Percentiles rank a stretch among this genome's conserved stretches.
phyloP scores from a whole-genome alignment of 2,888 invertebrate species.

The Neelides folsomi region DNA sequence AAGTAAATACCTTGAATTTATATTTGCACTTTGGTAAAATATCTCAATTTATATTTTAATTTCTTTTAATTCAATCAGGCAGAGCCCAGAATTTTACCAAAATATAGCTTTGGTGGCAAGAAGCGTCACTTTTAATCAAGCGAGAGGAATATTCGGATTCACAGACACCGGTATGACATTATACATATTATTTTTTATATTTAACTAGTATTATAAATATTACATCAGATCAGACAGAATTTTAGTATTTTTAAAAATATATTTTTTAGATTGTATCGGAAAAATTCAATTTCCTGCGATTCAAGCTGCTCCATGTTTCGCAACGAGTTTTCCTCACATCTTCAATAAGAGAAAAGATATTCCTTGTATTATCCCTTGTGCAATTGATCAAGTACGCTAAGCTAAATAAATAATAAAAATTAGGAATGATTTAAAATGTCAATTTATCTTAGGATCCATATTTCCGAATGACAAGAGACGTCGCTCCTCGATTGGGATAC shows the following conservation, averaged over 20 bases:
- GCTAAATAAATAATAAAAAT: neutral
- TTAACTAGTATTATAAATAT: no score
- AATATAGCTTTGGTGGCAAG: slow-evolving; percentile 86
- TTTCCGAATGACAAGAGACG: slow-evolving; percentile 96
- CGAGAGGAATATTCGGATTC: slow-evolving; percentile 96
- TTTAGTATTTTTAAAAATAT: no score
- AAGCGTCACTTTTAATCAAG: slow-evolving; percentile 93
- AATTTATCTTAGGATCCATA: slow-evolving; percentile 67
- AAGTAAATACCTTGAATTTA: slow-evolving; percentile 27
- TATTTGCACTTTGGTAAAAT: slow-evolving; percentile 4
- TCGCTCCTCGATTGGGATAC: slow-evolving; percentile 78
- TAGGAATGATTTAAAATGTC: neutral
- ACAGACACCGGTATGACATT: slow-evolving; percentile 56
- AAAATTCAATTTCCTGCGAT: slow-evolving; percentile 94
- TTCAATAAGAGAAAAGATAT: slow-evolving; percentile 66
- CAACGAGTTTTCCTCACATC: slow-evolving; percentile 77
- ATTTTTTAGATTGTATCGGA: slow-evolving; percentile 58
- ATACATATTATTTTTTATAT: no score
- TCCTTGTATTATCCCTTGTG: slow-evolving; percentile 85
- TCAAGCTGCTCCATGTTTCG: slow-evolving; percentile 88
- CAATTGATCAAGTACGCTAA: slow-evolving; percentile 71
- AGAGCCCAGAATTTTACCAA: slow-evolving; percentile 78
- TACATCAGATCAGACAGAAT: no score
- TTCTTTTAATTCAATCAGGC: no score
- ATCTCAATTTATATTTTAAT: no score